phyloP scores from a whole-genome alignment of 30 jellyfish, hydroid and myxozoan genomes.

The Hydractinia symbiolongicarpus region DNA sequence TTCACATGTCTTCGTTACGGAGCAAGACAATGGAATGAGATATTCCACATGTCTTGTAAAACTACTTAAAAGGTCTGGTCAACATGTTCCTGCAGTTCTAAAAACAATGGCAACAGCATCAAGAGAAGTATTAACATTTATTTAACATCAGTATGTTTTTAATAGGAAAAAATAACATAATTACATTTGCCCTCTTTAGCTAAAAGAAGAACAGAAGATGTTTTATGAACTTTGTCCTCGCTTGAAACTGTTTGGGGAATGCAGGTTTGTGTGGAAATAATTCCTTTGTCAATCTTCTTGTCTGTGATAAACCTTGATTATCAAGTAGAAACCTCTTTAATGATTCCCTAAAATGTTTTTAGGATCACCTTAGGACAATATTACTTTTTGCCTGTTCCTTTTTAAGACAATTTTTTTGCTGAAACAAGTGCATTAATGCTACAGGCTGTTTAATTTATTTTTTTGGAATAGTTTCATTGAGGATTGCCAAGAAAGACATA shows the following conservation, averaged over 20 bases:
- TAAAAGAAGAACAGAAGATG: constrained; percentile 51
- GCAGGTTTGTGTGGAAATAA: constrained; percentile 47
- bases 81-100: constrained; percentile 51
- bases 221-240: constrained; percentile 53
- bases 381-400: background rate
- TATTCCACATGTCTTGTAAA: constrained; percentile 66
- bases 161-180: background rate
- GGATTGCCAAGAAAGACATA: constrained; percentile 68
- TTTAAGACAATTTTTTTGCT: background rate
- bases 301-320: too few species aligned
- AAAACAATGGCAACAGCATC: constrained; percentile 47
- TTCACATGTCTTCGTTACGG: constrained; percentile 39
- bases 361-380: background rate
- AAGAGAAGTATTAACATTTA: constrained; percentile 33
- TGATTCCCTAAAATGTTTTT: too few species aligned
- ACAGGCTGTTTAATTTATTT: background rate
- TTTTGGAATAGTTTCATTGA: constrained; percentile 37
- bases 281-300: too few species aligned
- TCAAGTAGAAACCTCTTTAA: too few species aligned
- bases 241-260: constrained; percentile 58
- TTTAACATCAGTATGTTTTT: background rate
- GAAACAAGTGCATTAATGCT: background rate
- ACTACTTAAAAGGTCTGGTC: constrained; percentile 68
- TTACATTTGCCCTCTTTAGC: constrained; percentile 21
- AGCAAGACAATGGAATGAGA: constrained; percentile 48